These are phyloP conservation scores for Pogonognathellus flavescens DNA, from an alignment of 1,140 invertebrate species.

Conservation along the genomic window DNA sequence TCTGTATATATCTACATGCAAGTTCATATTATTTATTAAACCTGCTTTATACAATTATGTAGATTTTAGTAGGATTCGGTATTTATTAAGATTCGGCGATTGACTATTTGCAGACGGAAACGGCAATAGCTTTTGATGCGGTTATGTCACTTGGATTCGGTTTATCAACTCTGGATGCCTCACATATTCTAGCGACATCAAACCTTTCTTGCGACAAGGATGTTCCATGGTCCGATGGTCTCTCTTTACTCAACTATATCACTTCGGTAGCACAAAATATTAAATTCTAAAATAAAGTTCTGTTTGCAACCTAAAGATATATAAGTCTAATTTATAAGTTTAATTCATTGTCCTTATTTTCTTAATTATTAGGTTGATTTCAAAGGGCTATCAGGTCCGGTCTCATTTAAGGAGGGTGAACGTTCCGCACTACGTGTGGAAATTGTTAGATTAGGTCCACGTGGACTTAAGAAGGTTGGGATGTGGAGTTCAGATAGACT, in stretches of 20 bases:
- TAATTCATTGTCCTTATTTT: too few species aligned
- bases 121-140: constrained; percentile 84
- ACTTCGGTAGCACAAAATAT: constrained; percentile 76
- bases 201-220: constrained; percentile 80
- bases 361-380: constrained; percentile 70
- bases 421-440: constrained; percentile 69
- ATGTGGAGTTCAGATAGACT: constrained; percentile 82
- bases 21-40: too few species aligned
- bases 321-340: constrained; percentile 72
- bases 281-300: not conserved
- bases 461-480: constrained; percentile 77
- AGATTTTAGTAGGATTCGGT: too few species aligned
- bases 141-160: constrained; percentile 82
- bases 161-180: constrained; percentile 78
- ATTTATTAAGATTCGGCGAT: too few species aligned
- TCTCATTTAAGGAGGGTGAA: constrained; percentile 83
- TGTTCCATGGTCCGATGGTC: constrained; percentile 83
- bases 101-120: constrained; percentile 77
- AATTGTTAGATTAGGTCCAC: constrained; percentile 53
- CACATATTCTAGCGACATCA: constrained; percentile 75
- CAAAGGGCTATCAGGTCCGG: constrained; percentile 81
- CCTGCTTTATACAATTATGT: too few species aligned
- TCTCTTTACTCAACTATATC: constrained; percentile 85
- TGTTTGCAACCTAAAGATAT: not conserved
- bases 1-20: too few species aligned